Evolutionary conservation across 2,797 vertebrate species (phyloP).

Genomic region (Coregonus sp.): DNA sequence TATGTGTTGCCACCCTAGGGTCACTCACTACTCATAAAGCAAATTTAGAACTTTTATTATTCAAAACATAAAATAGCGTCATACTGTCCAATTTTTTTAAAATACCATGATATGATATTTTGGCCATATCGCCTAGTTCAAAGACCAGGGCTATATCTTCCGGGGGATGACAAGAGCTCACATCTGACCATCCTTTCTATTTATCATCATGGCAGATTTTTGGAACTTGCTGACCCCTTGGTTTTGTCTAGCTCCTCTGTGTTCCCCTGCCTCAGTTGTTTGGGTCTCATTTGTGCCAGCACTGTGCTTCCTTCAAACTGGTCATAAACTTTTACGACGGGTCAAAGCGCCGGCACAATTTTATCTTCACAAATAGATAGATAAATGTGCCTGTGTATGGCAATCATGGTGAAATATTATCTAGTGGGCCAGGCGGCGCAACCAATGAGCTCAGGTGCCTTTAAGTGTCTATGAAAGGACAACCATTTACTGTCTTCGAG

Average conservation of each 20-base stretch:
- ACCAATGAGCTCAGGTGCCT: conserved; percentile 19
- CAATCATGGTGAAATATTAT: conserved; percentile 5
- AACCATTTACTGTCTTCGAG: conserved; percentile 27
- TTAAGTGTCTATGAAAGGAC: conserved; percentile 18
- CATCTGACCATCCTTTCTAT: conserved; percentile 23
- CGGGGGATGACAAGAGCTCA: conserved; percentile 19
- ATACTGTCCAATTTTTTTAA: too few species aligned
- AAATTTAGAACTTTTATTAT: too few species aligned
- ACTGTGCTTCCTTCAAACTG: conserved; percentile 30
- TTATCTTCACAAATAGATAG: conserved; percentile 17
- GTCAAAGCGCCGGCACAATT: conserved; percentile 15
- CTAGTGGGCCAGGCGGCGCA: conserved; percentile 5
- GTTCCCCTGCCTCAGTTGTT: conserved; percentile 16
- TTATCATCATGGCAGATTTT: conserved; percentile 44
- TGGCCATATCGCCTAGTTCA: background rate
- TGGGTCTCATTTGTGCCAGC: conserved; percentile 30
- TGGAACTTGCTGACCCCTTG: conserved; percentile 47
- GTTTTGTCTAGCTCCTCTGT: conserved; percentile 6
- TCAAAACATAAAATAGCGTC: too few species aligned
- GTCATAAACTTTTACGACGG: conserved; percentile 31
- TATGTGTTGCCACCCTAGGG: too few species aligned
- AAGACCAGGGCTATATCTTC: conserved; percentile 17
- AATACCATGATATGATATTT: too few species aligned
- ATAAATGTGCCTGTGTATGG: conserved; percentile 14
- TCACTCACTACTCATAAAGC: too few species aligned